These are phyloP conservation scores for Platycheirus rosarum DNA, from an alignment of 2,888 invertebrate genomes.

Conservation along the genomic window DNA sequence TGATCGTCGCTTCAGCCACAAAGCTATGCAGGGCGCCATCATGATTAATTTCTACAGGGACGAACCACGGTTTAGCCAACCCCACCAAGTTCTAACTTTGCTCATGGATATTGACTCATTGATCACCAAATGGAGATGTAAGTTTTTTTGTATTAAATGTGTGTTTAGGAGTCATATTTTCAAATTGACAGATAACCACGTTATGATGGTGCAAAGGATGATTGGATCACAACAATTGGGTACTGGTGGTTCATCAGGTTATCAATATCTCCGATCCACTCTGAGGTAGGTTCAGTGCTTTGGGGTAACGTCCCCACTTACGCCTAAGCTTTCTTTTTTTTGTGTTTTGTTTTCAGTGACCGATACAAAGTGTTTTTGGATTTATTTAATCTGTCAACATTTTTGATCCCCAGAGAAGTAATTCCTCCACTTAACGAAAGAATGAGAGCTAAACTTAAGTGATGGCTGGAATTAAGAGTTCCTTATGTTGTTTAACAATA, in stretches of 20 bases:
- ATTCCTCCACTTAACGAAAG: constrained; percentile 93
- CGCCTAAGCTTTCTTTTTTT: neutral
- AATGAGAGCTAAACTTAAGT: constrained; percentile 84
- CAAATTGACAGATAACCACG: constrained; percentile 91
- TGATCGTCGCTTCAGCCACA: constrained; percentile 89
- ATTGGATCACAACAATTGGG: constrained; percentile 98
- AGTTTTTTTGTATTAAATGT: too few species aligned
- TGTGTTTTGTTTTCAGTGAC: constrained; percentile 87
- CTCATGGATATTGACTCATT: constrained; percentile 99
- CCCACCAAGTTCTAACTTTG: constrained; percentile 95
- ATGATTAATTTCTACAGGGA: constrained; percentile 99
- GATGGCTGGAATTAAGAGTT: neutral
- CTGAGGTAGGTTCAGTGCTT: constrained; percentile 88
- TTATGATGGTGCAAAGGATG: constrained; percentile 99
- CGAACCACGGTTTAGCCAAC: constrained; percentile 98
- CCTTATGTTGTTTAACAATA: too few species aligned
- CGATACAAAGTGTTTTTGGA: constrained; percentile 99
- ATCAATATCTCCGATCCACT: constrained; percentile 98
- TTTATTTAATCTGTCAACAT: constrained; percentile 98
- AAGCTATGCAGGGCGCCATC: constrained; percentile 97
- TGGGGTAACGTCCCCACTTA: too few species aligned
- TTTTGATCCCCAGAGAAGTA: constrained; percentile 94
- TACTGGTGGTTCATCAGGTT: constrained; percentile 99
- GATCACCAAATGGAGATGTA: constrained; percentile 99
- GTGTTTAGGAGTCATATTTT: too few species aligned